phyloP scores from a whole-genome alignment of 2,797 vertebrate species.

The Crocidura indochinensis region DNA sequence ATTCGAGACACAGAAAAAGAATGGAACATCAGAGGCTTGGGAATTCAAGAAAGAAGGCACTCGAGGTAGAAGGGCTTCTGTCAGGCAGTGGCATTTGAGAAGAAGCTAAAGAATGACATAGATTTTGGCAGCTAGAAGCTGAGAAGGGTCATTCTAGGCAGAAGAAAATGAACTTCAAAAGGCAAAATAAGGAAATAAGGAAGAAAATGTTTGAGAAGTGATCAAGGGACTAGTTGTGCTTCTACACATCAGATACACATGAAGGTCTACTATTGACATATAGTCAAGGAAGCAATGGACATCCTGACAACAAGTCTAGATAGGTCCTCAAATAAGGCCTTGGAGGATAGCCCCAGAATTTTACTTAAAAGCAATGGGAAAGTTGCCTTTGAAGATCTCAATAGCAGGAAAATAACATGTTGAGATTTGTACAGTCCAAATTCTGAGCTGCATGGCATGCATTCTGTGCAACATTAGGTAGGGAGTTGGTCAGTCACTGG shows the following conservation, averaged over 20 bases:
- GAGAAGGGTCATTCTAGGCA: neutral
- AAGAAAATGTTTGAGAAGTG: neutral
- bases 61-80: conserved; percentile 38
- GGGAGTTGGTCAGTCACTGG: neutral
- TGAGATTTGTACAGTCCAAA: conserved; percentile 40
- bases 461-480: conserved; percentile 4
- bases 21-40: neutral
- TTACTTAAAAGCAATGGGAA: conserved; percentile 41
- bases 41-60: neutral
- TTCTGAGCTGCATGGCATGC: neutral
- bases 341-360: conserved; percentile 7
- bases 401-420: conserved; percentile 46
- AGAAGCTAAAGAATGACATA: conserved; percentile 27
- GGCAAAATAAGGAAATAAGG: neutral
- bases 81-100: neutral
- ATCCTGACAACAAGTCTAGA: neutral
- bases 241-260: neutral
- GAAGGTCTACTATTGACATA: neutral
- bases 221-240: neutral
- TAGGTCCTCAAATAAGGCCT: neutral
- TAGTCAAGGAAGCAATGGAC: neutral
- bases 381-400: conserved; percentile 55
- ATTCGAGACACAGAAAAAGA: neutral
- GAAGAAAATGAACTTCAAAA: neutral
- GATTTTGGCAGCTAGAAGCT: conserved; percentile 30